Evolutionary conservation across 2,113 vertebrate species (phyloP), one percentile per base, ranked within the genome.

Genomic region (Sorex fumeus): DNA sequence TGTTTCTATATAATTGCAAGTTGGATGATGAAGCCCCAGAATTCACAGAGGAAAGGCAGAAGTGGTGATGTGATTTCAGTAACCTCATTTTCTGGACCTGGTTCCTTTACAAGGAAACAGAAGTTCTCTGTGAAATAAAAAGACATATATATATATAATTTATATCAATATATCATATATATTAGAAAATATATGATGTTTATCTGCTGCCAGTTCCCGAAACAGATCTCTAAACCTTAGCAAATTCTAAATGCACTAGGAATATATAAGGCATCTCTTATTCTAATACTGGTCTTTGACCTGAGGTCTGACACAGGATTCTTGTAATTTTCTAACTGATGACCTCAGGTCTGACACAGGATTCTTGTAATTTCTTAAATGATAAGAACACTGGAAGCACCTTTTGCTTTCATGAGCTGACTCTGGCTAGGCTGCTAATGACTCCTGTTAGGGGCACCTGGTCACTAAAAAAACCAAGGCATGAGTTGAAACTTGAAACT

Each of bases 1-100:
- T 64, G 0, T 89, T 88, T 89, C 21, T 27, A 86, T 43, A 45
- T 47, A 30, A 69, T 76, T 86, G 57, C 43, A 91, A 76, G 50
- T 30, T 62, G 50, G 43, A 36, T 84, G 36, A 62, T 32, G 36
- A 91, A 71, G 30, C 18, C 57, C 27, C 16, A 66, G 66, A 18
- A 88, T 81, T 91, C 45, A 89, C 40, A 60, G 21, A 62, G 74
- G n/a, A 86, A 47, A 47, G 28, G 30, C 13, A 60, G 66, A 62
- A 75, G 11, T 47, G 45, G 45, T 47, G 12, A 71, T 4, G 13
- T 47, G 62, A 71, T 19, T 15, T 2, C 15, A 30, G n/a, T 28
- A 53, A 30, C 30, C 21, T 64, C 8, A 60, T 67, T 27, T 66
- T 64, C 0, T 30, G 43, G 57, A 15, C 21, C 32, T 47, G 19